Percentiles rank a stretch among this genome's conserved stretches.
Evolutionary conservation across 2,113 vertebrate species (phyloP).

Genomic region (Psophia crepitans): DNA sequence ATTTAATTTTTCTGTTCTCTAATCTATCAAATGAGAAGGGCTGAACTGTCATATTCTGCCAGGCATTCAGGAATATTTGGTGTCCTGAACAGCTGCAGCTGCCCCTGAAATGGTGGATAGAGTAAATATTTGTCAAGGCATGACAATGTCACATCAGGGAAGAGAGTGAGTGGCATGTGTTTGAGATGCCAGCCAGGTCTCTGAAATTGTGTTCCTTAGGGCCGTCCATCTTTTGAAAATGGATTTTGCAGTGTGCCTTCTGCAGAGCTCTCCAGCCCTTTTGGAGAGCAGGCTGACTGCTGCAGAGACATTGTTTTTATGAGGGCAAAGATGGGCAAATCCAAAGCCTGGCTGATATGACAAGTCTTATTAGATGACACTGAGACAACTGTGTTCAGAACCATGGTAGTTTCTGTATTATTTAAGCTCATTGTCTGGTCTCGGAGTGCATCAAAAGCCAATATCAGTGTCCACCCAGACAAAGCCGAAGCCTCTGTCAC

Average conservation of each 20-base stretch:
- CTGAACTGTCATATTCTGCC: too few relatives aligned
- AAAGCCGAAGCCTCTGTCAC: too few relatives aligned
- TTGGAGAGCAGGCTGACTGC: not conserved
- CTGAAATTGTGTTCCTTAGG: not conserved
- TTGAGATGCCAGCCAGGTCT: not conserved
- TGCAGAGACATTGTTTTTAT: not conserved
- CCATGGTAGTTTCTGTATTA: too few relatives aligned
- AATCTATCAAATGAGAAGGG: not conserved
- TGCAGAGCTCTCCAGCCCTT: not conserved
- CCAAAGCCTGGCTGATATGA: not conserved
- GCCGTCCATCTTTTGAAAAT: not conserved
- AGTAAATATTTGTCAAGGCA: not conserved
- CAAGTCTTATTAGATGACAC: not conserved
- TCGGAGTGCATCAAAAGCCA: too few relatives aligned
- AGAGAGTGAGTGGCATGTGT: not conserved
- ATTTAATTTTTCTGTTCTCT: not conserved
- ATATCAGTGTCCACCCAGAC: too few relatives aligned
- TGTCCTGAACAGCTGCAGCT: not conserved
- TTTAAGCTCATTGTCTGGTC: too few relatives aligned
- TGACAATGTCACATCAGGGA: not conserved
- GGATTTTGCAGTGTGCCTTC: not conserved
- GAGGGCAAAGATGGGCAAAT: not conserved
- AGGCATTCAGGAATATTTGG: not conserved
- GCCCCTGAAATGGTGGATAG: not conserved
- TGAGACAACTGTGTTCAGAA: not conserved